Conservation (phyloP, 1,140 invertebrate species). For the Lepidostoma basale region DNA sequence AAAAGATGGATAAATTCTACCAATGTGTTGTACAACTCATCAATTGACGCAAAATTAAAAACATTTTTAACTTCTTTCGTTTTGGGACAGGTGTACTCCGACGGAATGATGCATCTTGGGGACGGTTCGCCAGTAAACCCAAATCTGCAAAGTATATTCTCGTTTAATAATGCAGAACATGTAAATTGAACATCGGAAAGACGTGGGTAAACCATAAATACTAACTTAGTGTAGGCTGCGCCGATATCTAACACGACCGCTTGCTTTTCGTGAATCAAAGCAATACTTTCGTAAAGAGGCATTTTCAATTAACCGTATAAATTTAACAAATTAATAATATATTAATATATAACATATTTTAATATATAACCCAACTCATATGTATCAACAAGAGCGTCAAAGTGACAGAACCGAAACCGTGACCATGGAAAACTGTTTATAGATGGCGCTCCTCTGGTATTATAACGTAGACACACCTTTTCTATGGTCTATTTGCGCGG, state of each 20-base stretch:
- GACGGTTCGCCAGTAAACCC: constrained; percentile 88
- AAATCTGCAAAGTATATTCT: constrained; percentile 67
- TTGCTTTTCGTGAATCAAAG: constrained; percentile 83
- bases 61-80: constrained; percentile 69
- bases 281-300: constrained; percentile 78
- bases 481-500: constrained; percentile 15
- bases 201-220: too few relatives aligned
- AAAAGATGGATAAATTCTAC: constrained; percentile 88
- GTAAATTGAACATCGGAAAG: not conserved
- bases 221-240: constrained; percentile 90
- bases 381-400: constrained; percentile 9
- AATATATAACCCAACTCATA: constrained; percentile 1
- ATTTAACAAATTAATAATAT: not conserved
- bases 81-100: constrained; percentile 73
- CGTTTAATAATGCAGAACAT: too few relatives aligned
- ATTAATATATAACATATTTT: constrained; percentile 2
- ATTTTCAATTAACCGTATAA: constrained; percentile 51
- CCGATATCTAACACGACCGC: constrained; percentile 91
- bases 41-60: constrained; percentile 71
- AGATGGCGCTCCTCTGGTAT: constrained; percentile 3
- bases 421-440: constrained; percentile 8
- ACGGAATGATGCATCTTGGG: constrained; percentile 85
- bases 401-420: constrained; percentile 2
- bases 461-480: not conserved
- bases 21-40: constrained; percentile 83